phyloP scores from a whole-genome alignment of 2,113 vertebrate species.

The Hippocampus zosterae region DNA sequence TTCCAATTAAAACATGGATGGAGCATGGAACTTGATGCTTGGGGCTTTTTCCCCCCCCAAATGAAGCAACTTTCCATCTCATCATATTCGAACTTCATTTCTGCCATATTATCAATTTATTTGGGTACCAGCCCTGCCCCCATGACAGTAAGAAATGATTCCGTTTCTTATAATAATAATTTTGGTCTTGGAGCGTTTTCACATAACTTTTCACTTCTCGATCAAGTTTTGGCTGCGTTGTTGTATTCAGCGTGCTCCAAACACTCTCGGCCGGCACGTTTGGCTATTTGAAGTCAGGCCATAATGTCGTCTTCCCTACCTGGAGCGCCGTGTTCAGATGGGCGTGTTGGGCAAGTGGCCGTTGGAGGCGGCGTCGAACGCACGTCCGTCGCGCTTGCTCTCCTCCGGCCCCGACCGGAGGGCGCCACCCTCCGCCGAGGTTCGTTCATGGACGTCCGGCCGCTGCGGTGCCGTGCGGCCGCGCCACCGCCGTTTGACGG shows the following conservation, averaged over 20 bases:
- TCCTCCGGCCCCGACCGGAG: constrained; percentile 27
- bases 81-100: no score
- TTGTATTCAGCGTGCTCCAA: neutral
- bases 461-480: constrained; percentile 45
- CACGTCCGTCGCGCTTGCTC: constrained; percentile 32
- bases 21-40: no score
- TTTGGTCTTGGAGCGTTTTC: neutral
- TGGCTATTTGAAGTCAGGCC: constrained; percentile 1
- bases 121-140: neutral
- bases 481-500: constrained; percentile 39
- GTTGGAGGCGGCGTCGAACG: constrained; percentile 50
- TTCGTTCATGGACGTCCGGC: constrained; percentile 23
- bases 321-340: constrained; percentile 39
- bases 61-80: no score
- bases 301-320: neutral
- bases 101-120: neutral
- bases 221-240: no score
- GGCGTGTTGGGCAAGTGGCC: constrained; percentile 71
- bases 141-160: neutral
- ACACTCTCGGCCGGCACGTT: no score
- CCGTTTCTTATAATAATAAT: no score
- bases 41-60: no score
- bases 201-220: neutral
- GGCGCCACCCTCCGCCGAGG: constrained; percentile 44
- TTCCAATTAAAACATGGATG: no score